Evolutionary conservation across 2,888 invertebrate species (phyloP), one percentile per base, ranked within the genome.

Genomic region (Cecidostiba fungosa): DNA sequence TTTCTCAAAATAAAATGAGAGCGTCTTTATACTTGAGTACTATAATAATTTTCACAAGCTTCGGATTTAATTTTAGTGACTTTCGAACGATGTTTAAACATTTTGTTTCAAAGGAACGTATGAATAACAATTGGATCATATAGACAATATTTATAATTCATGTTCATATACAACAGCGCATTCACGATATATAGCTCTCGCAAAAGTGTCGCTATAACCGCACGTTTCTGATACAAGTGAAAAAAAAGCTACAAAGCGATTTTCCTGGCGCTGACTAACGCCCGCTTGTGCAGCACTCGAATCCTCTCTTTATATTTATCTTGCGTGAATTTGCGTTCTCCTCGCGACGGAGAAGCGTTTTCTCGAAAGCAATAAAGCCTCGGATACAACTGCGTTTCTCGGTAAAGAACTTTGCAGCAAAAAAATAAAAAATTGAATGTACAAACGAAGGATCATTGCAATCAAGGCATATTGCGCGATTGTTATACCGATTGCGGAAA

Each of bases 401-500:
- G 23, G 59, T 36, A 77, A 77, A 39, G 77, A 77, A 77, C 66
- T 66, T 3, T n/a, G 36, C 6, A 14, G 10, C 14, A 32, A 14
- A 32, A 14, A 29, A 66, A 66, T 29, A n/a, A 36, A 29, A 77
- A 59, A 14, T 36, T 36, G 3, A 29, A 32, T 12, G 19, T 36
- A 54, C 19, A 19, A 54, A 29, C 50, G 29, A 54, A 54, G 19
- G 1, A 4, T 32, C 12, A 39, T 12, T 59, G 32, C n/a, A 54
- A 32, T 6, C 14, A 16, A 14, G 26, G 6, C 10, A n/a, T n/a
- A n/a, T 77, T 77, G 36, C 54, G 39, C 54, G 39, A 59, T 62
- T 14, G 62, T 54, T 23, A n/a, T n/a, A 19, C 36, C 47, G 16
- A 62, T 39, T 23, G 23, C 39, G 77, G 62, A 77, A 62, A 77